phyloP scores from a whole-genome alignment of 2,888 invertebrate species.

The Drosophila pegasa region DNA sequence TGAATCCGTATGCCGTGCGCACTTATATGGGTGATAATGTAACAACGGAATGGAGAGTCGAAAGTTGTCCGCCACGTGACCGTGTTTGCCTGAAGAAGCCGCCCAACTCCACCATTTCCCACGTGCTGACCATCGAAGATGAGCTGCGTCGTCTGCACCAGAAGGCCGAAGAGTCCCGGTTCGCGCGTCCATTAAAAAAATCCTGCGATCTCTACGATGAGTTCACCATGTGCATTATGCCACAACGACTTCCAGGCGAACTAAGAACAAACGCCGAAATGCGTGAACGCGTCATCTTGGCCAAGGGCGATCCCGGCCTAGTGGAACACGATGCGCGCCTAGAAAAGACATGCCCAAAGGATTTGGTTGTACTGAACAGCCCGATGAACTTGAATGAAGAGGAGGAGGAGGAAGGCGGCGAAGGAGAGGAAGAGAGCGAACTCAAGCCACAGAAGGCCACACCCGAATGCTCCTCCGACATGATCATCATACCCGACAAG shows the following conservation, averaged over 20 bases:
- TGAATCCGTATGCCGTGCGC: slow-evolving; percentile 80
- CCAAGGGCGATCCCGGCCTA: slow-evolving; percentile 49
- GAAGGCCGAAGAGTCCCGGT: slow-evolving; percentile 73
- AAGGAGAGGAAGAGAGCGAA: slow-evolving; percentile 53
- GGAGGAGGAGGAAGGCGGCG: slow-evolving; percentile 42
- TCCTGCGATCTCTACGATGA: slow-evolving; percentile 67
- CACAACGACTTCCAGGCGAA: slow-evolving; percentile 69
- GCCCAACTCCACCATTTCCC: slow-evolving; percentile 64
- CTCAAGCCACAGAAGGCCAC: slow-evolving; percentile 71
- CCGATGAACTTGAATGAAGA: slow-evolving; percentile 65
- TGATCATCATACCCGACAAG: slow-evolving; percentile 74
- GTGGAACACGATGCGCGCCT: slow-evolving; percentile 67
- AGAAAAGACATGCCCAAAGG: slow-evolving; percentile 51
- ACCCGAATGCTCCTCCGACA: slow-evolving; percentile 71
- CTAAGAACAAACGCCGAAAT: slow-evolving; percentile 65
- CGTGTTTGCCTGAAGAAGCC: slow-evolving; percentile 63
- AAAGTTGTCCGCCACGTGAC: slow-evolving; percentile 62
- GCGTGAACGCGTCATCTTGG: slow-evolving; percentile 68
- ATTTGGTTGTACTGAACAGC: slow-evolving; percentile 69
- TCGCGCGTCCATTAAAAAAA: slow-evolving; percentile 56
- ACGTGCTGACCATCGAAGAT: slow-evolving; percentile 80
- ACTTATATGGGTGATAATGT: slow-evolving; percentile 77
- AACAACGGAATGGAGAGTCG: slow-evolving; percentile 64
- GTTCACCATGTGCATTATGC: slow-evolving; percentile 69
- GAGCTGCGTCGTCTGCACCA: slow-evolving; percentile 75